Base-by-base conservation (phyloP, 2,797 vertebrate species). In the Intellagama lesueurii region DNA sequence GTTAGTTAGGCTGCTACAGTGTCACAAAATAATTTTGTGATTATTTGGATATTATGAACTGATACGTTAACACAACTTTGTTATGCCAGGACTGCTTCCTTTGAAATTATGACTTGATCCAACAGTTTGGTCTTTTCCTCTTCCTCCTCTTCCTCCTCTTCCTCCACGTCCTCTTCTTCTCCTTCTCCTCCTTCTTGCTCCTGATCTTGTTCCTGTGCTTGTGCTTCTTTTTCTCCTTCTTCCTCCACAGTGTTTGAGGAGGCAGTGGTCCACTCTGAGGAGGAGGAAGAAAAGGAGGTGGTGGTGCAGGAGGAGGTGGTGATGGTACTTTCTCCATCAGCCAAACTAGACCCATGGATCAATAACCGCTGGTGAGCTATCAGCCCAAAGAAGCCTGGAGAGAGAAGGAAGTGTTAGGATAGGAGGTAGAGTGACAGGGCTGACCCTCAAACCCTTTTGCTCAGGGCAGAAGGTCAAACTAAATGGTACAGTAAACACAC, bases 311-410 rank as follows among this genome's bases (percentile, higher is more conserved):
- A 30, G 19, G 60, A 64, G 52, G 52, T 12, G 1, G 24, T 12
- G 11, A 0, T 30, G 4, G 12, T n/a, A 26, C 79, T 86, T 4
- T 86, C 89, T 2, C 7, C n/a, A 1, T 90, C 88, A 0, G 70
- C 6, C 12, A 82, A 44, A 49, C 17, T 11, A 22, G 60, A 3
- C 14, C 70, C 60, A 0, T 87, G 89, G 9, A 90, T 30, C 64
- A 86, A 24, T 5, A 81, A 22, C 19, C 28, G 32, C 2, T 86
- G 80, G 1, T 90, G 79, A 22, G 89, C 89, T 79, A 87, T 69
- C 60, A 90, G 85, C 1, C 60, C 70, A 16, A 86, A 35, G 12
- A 90, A 81, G 60, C 89, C 89, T 90, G 44, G 7, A 3, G 40
- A 32, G 1, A 19, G 49, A 79, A 17, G 35, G 12, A 75, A 70